Conservation (phyloP, 2,888 invertebrate species). For the Microplitis manilae region DNA sequence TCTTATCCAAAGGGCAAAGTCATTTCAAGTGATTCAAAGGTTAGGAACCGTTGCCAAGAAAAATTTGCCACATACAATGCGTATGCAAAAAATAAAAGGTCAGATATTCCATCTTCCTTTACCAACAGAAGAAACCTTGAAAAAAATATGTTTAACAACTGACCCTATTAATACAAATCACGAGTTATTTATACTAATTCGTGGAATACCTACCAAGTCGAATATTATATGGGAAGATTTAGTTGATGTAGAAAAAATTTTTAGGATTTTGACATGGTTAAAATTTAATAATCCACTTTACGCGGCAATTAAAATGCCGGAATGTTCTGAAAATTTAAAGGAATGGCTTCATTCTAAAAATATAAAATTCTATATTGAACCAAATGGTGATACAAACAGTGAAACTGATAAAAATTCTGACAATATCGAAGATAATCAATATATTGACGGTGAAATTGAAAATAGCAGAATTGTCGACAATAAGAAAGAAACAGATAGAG, state of each 20-base stretch:
- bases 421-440: background rate
- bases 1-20: constrained; percentile 47
- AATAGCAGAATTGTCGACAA: background rate
- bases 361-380: background rate
- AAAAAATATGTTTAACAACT: constrained; percentile 56
- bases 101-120: constrained; percentile 62
- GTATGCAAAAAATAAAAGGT: constrained; percentile 52
- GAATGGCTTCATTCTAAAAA: background rate
- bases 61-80: constrained; percentile 54
- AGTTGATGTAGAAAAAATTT: constrained; percentile 58
- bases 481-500: background rate
- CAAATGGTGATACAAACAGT: background rate
- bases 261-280: constrained; percentile 48
- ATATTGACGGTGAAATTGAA: background rate
- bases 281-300: background rate
- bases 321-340: background rate
- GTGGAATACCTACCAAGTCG: constrained; percentile 57
- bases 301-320: background rate
- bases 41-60: constrained; percentile 60
- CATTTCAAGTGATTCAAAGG: constrained; percentile 60
- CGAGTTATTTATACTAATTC: constrained; percentile 59
- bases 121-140: constrained; percentile 60
- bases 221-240: constrained; percentile 56
- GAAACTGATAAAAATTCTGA: too few relatives aligned
- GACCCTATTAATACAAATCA: constrained; percentile 57